Conservation (phyloP, 2,797 vertebrate genomes). For the Macropus fuliginosus region DNA sequence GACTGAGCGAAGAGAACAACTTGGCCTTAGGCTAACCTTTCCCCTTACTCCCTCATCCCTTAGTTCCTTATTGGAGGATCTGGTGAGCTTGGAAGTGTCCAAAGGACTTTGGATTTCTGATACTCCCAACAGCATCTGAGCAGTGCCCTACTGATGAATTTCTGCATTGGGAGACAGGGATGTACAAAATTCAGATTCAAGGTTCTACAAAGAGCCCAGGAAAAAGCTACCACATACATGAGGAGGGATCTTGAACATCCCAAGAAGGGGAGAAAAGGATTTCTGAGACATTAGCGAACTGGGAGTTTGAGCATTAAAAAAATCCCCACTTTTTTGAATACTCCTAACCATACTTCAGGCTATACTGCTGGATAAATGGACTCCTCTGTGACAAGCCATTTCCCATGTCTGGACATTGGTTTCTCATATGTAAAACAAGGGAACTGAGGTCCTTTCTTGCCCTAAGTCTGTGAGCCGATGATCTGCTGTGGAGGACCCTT, state of each 20-base stretch:
- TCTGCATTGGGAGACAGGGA: neutral
- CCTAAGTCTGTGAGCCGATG: neutral
- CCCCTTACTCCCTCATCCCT: neutral
- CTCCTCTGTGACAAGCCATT: neutral
- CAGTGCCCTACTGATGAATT: neutral
- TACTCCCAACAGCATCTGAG: neutral
- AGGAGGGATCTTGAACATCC: neutral
- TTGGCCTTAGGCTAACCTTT: neutral
- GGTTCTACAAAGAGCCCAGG: neutral
- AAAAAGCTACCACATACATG: neutral
- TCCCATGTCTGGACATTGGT: neutral
- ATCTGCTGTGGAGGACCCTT: neutral
- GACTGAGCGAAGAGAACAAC: neutral
- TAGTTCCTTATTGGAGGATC: neutral
- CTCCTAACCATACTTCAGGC: neutral
- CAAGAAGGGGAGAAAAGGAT: neutral
- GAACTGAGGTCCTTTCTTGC: neutral
- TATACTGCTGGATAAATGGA: neutral
- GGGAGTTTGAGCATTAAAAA: neutral
- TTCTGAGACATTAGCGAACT: neutral
- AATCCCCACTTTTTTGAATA: neutral
- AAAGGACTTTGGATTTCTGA: neutral
- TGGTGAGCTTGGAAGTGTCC: neutral
- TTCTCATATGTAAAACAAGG: neutral
- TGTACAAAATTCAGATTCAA: neutral